A percentile compares a stretch with the other conserved stretches of the same genome.
Evolutionary conservation across 2,797 vertebrate genomes (phyloP).

Genomic region (Huso huso): DNA sequence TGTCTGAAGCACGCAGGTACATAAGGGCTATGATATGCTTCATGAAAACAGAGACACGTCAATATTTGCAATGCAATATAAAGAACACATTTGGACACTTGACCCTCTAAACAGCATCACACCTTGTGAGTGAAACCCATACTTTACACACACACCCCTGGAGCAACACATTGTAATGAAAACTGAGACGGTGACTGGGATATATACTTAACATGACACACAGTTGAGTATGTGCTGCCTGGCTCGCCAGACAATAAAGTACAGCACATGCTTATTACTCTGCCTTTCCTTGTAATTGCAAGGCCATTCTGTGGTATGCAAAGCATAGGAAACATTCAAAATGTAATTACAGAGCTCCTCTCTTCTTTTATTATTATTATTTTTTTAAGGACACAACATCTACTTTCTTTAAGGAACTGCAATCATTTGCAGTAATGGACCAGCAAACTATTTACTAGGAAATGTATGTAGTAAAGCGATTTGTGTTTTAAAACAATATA

Average conservation of each 20-base stretch:
- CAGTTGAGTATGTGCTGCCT: not conserved
- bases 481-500: too few relatives aligned
- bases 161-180: conserved; percentile 6
- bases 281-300: not conserved
- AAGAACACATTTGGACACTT: conserved; percentile 14
- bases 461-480: not conserved
- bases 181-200: not conserved
- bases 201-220: not conserved
- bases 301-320: conserved; percentile 1
- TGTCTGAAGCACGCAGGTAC: too few relatives aligned
- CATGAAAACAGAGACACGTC: conserved; percentile 7
- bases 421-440: not conserved
- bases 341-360: conserved; percentile 9
- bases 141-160: not conserved
- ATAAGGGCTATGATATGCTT: not conserved
- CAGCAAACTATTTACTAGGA: not conserved
- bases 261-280: not conserved
- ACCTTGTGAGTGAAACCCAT: not conserved
- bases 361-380: not conserved
- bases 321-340: conserved; percentile 5
- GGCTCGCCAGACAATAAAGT: not conserved
- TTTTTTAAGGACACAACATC: conserved; percentile 12
- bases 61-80: conserved; percentile 17
- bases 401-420: conserved; percentile 5
- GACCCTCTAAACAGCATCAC: conserved; percentile 7